Percentiles rank a stretch among this genome's conserved stretches.
Conservation (phyloP, 2,797 vertebrate species). For the Champsocephalus gunnari region DNA sequence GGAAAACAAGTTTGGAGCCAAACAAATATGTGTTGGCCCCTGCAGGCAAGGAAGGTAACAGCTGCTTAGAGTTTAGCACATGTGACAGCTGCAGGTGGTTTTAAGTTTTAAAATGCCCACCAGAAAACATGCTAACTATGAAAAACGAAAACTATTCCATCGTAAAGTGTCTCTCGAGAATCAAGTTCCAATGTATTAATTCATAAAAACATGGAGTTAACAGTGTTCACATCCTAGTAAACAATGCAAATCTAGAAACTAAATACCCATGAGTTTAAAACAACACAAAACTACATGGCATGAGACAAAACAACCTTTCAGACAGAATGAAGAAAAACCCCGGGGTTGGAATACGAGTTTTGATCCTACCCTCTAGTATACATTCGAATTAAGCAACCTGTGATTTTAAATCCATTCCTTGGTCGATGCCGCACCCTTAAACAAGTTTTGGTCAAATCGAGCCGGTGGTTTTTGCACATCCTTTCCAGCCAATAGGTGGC, state of each 20-base stretch:
- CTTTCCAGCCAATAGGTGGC: conserved; percentile 1
- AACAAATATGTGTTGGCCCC: not conserved
- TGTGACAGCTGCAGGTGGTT: not conserved
- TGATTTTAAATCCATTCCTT: no score
- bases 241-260: not conserved
- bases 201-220: not conserved
- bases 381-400: not conserved
- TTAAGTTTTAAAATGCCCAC: conserved; percentile 7
- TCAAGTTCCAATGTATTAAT: not conserved
- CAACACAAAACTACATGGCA: not conserved
- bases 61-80: conserved; percentile 1
- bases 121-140: not conserved
- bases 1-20: not conserved
- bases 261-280: not conserved
- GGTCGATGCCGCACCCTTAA: no score
- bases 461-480: not conserved
- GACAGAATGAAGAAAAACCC: not conserved
- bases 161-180: no score
- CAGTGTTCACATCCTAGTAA: no score
- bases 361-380: not conserved
- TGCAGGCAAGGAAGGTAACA: not conserved
- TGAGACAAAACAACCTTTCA: not conserved
- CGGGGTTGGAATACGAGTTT: not conserved
- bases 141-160: not conserved
- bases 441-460: no score